These are phyloP conservation scores for Liopterus haemorrhoidalis DNA, from an alignment of 2,888 invertebrate species.

Conservation along the genomic window DNA sequence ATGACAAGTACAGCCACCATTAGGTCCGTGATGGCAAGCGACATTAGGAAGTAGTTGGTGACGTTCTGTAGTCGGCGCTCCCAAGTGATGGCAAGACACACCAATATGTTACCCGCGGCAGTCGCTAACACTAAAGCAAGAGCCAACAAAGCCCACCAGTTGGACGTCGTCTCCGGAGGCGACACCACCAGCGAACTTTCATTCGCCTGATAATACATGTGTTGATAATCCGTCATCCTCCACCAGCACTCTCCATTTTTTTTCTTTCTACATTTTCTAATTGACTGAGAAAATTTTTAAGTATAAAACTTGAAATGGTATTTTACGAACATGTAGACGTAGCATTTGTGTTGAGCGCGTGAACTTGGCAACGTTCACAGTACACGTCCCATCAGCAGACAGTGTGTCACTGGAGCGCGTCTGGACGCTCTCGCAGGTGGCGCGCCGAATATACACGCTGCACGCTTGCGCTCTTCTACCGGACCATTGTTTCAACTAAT, in stretches of 20 bases:
- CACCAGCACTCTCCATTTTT: conserved; percentile 11
- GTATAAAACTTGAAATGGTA: not conserved
- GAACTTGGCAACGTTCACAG: not conserved
- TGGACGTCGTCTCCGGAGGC: conserved; percentile 50
- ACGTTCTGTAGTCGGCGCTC: conserved; percentile 91
- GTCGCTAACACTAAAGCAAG: conserved; percentile 75
- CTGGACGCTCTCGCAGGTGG: not conserved
- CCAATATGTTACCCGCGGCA: conserved; percentile 87
- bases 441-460: conserved; percentile 1
- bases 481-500: conserved; percentile 2
- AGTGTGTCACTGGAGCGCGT: conserved; percentile 20
- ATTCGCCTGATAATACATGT: conserved; percentile 26
- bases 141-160: conserved; percentile 80
- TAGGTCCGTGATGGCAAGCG: conserved; percentile 89
- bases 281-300: conserved; percentile 20
- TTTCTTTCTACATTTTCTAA: conserved; percentile 20
- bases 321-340: not conserved
- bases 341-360: not conserved
- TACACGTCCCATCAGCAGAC: conserved; percentile 13
- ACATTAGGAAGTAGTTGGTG: conserved; percentile 95
- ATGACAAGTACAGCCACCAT: conserved; percentile 92
- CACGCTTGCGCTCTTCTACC: conserved; percentile 6
- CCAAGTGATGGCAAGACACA: conserved; percentile 87
- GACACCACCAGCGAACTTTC: conserved; percentile 42
- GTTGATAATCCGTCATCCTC: conserved; percentile 8